These are phyloP conservation scores for Rutilus rutilus DNA, from an alignment of 2,113 vertebrate species.

Conservation along the genomic window DNA sequence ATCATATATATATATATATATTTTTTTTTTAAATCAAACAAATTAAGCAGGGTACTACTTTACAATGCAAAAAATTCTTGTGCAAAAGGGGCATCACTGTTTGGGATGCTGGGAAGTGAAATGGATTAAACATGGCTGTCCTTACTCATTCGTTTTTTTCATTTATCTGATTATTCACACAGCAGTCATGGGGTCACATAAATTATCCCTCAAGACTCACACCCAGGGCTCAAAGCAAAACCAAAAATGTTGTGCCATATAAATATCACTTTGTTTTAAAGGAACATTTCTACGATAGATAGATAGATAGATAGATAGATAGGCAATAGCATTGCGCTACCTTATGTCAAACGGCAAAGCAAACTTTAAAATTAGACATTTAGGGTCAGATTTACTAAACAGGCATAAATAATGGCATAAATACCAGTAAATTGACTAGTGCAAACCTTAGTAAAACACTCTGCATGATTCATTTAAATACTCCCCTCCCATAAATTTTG, in stretches of 20 bases:
- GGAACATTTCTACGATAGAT: background rate
- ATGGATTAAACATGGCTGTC: slow-evolving; percentile 4
- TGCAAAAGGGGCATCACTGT: slow-evolving; percentile 16
- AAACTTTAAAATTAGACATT: no score
- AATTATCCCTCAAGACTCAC: background rate
- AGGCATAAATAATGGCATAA: no score
- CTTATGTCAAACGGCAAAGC: no score
- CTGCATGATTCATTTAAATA: no score
- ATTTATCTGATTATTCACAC: background rate
- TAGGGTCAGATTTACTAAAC: no score
- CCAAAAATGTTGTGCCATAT: background rate
- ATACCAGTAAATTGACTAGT: no score
- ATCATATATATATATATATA: no score
- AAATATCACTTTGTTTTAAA: background rate
- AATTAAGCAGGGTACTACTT: background rate
- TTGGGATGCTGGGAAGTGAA: slow-evolving; percentile 34
- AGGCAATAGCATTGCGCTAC: no score
- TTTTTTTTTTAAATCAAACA: background rate
- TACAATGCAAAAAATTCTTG: slow-evolving; percentile 15
- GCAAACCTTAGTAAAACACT: no score
- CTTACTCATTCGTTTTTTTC: background rate
- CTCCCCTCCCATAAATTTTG: no score
- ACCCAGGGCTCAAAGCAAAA: background rate
- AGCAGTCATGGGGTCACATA: background rate
- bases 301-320: background rate